phyloP scores from a whole-genome alignment of 2,888 invertebrate species.

The Timema podura region DNA sequence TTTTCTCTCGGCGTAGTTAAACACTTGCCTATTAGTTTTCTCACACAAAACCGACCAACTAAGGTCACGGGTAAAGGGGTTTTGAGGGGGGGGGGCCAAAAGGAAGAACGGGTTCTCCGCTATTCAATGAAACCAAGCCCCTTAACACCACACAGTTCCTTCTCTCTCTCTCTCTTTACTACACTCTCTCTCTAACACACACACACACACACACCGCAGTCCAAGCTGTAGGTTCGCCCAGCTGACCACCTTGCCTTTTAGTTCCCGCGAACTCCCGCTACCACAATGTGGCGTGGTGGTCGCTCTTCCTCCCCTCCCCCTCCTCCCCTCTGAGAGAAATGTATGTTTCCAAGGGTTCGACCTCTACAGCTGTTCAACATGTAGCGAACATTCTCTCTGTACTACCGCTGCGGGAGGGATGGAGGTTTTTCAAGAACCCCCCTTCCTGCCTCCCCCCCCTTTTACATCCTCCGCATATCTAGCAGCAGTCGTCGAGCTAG shows the following conservation, averaged over 20 bases:
- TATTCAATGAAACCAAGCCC: too few species aligned
- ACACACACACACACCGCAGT: not conserved
- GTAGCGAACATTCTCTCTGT: conserved; percentile 21
- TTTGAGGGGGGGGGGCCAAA: not conserved
- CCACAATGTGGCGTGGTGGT: conserved; percentile 8
- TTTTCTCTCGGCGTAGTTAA: too few species aligned
- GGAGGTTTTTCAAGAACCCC: not conserved
- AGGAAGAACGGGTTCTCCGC: too few species aligned
- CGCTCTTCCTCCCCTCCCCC: conserved; percentile 9
- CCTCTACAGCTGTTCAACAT: conserved; percentile 31
- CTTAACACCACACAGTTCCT: conserved; percentile 1
- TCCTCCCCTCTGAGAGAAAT: conserved; percentile 16
- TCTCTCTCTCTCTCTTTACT: conserved; percentile 6
- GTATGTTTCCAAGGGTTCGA: conserved; percentile 16
- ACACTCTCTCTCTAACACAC: not conserved
- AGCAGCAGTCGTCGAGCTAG: not conserved
- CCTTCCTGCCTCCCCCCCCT: conserved; percentile 12
- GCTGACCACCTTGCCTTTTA: not conserved
- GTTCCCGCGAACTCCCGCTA: conserved; percentile 13
- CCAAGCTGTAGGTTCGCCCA: not conserved
- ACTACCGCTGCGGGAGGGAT: conserved; percentile 1
- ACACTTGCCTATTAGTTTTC: too few species aligned
- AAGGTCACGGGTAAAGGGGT: not conserved
- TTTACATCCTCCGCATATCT: not conserved
- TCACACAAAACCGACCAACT: not conserved